A percentile compares a stretch with the other conserved stretches of the same genome.
phyloP scores from a whole-genome alignment of 2,888 invertebrate genomes.

The Agrochola lychnidis region DNA sequence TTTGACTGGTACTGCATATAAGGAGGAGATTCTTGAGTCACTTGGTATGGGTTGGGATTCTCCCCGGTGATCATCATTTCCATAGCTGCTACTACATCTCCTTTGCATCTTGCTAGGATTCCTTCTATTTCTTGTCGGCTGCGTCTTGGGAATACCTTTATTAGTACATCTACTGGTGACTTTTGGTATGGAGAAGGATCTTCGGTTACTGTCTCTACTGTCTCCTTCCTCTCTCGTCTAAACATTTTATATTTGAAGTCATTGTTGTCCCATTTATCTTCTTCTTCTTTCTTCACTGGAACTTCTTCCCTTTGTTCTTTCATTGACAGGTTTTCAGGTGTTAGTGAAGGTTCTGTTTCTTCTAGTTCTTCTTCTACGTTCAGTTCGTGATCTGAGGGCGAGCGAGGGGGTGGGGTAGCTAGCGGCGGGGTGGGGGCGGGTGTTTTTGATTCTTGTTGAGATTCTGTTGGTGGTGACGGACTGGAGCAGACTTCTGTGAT shows the following conservation, averaged over 20 bases:
- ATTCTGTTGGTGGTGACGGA: constrained; percentile 82
- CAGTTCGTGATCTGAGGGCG: constrained; percentile 88
- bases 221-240: constrained; percentile 77
- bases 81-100: constrained; percentile 98
- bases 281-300: constrained; percentile 88
- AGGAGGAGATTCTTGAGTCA: constrained; percentile 86
- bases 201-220: constrained; percentile 71
- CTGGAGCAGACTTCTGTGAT: constrained; percentile 87
- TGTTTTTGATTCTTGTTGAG: constrained; percentile 79
- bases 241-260: constrained; percentile 87
- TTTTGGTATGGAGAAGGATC: constrained; percentile 88
- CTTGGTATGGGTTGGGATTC: constrained; percentile 78
- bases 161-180: constrained; percentile 96
- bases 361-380: constrained; percentile 91
- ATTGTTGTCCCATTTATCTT: constrained; percentile 85
- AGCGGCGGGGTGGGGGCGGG: constrained; percentile 81
- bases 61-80: constrained; percentile 95
- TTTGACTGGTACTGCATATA: constrained; percentile 90
- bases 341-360: constrained; percentile 90
- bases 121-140: constrained; percentile 96
- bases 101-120: constrained; percentile 95
- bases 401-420: constrained; percentile 84
- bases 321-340: constrained; percentile 95
- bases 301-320: constrained; percentile 92
- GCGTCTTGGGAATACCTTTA: constrained; percentile 97